Base-by-base conservation (phyloP, 2,113 vertebrate genomes). In the Agapornis roseicollis region DNA sequence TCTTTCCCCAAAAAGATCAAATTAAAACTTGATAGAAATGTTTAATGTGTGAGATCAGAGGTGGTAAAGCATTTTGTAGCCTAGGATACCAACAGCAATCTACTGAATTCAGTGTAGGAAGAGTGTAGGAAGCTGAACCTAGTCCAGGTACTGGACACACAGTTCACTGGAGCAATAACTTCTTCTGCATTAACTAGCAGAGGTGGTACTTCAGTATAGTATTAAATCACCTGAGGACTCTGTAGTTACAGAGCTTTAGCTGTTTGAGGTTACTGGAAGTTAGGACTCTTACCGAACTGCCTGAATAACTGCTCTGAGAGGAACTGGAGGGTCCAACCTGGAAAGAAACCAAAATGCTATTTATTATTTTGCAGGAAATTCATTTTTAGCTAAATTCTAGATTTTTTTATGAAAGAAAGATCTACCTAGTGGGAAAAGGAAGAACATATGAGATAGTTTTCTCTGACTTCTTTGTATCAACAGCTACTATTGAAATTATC, bases 251-350 rank as follows among this genome's bases (percentile, higher is more conserved):
- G 29, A 66, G 47, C 55, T 93, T 58, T 17, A 58, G 39, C 47
- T 19, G 8, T 77, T 78, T 50, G 58, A 19, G 13, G 29, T 78
- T 55, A 63, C 18, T 69, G 56, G 49, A 82, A 68, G 39, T 42
- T 47, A 50, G 39, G 13, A 39, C 17, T 68, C 72, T 41, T 92
- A 97, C 96, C 88, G 95, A 68, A 52, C 64, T 37, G 23, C 90
- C 11, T 33, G 87, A 94, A 72, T 94, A 95, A 42, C 39, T 90
- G 35, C 0, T 94, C 77, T 96, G 93, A 84, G 95, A 95, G 65
- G 95, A 94, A 69, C 77, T 0, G 0, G 95, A 91, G 70, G 96
- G 96, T 77, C 88, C 91, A 78, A 93, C 35, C 96, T 97, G 56
- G 47, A 78, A 88, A 74, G 42, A 94, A 91, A 56, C 1, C 13